Evolutionary conservation across 1,140 invertebrate genomes (phyloP), one percentile per base, ranked within the genome.

Genomic region (Platyura marginata): DNA sequence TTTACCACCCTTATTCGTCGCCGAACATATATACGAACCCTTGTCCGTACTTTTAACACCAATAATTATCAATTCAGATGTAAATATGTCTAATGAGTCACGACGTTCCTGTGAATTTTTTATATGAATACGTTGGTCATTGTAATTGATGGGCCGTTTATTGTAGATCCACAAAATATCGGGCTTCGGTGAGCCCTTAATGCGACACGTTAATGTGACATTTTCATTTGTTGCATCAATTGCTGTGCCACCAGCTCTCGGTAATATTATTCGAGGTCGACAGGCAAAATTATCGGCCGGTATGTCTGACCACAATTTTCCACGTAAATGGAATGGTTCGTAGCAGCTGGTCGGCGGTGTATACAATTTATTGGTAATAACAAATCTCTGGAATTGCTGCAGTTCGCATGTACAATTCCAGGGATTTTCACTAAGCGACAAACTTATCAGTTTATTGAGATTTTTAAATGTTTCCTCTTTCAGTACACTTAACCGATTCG

Each of bases 401-500:
- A 93, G 60, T 43, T 77, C 70, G 50, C 89, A 93, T 57, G 91
- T 84, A 53, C 89, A 93, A 34, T 77, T 72, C 89, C 89, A 93
- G 0, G 77, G 79, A 57, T 93, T 93, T 43, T 77, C 74, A 42
- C 77, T 70, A 1, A 93, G 63, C 41, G 77, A 79, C 2, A 92
- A 59, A 46, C 78, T 79, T n/a, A 71, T 70, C 15, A 91, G 58
- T 23, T 70, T 74, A 1, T 64, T 63, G 22, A 85, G 55, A n/a
- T 67, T 59, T 25, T 65, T 63, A 25, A 82, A 68, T 0, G 66
- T 70, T 11, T 70, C 65, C 13, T 71, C 48, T 51, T 74, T 74
- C 13, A 82, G 49, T 15, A 68, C 61, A 3, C 69, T 71, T 13
- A 92, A 57, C 46, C 74, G 74, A 51, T 92, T 92, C 11, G 72